A percentile compares a stretch with the other conserved stretches of the same genome.
phyloP scores from a whole-genome alignment of 2,888 invertebrate species.

The Aquatica leii region DNA sequence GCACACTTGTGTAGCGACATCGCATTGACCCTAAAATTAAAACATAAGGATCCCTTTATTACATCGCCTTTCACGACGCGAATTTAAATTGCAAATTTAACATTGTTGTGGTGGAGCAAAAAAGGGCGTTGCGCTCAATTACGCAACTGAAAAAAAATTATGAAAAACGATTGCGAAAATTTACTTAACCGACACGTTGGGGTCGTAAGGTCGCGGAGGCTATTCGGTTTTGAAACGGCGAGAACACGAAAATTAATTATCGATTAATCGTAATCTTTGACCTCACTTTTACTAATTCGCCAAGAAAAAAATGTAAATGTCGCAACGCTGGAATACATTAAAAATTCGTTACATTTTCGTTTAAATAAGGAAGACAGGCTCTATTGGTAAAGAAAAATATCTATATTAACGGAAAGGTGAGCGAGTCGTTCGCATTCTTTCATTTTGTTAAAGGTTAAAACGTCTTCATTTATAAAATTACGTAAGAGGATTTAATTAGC shows the following conservation, averaged over 20 bases:
- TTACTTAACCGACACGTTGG: constrained; percentile 25
- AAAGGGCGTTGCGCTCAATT: no score
- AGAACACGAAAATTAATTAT: constrained; percentile 24
- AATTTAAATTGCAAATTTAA: no score
- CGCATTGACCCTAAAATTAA: constrained; percentile 58
- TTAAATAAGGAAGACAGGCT: not conserved
- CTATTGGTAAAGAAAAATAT: not conserved
- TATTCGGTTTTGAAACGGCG: constrained; percentile 35
- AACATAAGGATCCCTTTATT: constrained; percentile 3
- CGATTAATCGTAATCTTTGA: constrained; percentile 3
- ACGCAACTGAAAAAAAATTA: no score
- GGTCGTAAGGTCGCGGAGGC: constrained; percentile 26
- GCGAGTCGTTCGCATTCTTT: constrained; percentile 34
- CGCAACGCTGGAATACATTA: not conserved
- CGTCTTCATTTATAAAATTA: constrained; percentile 25
- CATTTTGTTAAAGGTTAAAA: constrained; percentile 27
- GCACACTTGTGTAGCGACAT: constrained; percentile 58
- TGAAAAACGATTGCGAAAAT: constrained; percentile 25
- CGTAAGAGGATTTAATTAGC: constrained; percentile 14
- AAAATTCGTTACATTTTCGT: constrained; percentile 9
- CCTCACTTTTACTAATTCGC: constrained; percentile 1
- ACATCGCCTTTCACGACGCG: not conserved
- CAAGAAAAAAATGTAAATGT: not conserved
- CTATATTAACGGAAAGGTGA: constrained; percentile 24
- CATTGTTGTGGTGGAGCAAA: no score